Evolutionary conservation across 2,888 invertebrate species (phyloP).

Genomic region (Xanthostigma xanthostigma): DNA sequence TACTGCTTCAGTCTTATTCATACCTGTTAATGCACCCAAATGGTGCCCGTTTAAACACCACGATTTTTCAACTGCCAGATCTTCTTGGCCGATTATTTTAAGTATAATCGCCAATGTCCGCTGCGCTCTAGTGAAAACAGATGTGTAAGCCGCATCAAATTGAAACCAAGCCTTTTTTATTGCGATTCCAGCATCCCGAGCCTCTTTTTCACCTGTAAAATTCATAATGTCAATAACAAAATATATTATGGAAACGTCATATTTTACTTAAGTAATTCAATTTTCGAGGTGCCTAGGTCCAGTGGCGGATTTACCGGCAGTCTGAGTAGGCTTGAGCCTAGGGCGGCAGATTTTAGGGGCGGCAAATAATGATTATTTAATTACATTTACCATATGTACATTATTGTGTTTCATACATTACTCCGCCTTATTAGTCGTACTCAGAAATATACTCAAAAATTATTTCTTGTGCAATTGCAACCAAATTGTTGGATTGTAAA

Average conservation of each 20-base stretch:
- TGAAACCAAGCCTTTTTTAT: conserved; percentile 50
- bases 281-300: neutral
- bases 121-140: conserved; percentile 62
- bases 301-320: neutral
- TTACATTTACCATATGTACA: too few species aligned
- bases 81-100: conserved; percentile 47
- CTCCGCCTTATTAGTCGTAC: too few species aligned
- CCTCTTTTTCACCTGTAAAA: conserved; percentile 46
- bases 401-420: too few species aligned
- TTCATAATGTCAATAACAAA: conserved; percentile 17
- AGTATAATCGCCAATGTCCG: conserved; percentile 54
- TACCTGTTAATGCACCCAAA: conserved; percentile 73
- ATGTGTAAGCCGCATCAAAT: conserved; percentile 71
- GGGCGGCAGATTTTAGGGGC: too few species aligned
- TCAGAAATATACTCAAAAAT: too few species aligned
- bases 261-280: neutral
- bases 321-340: too few species aligned
- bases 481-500: too few species aligned
- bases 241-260: too few species aligned
- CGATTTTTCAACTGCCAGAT: conserved; percentile 50
- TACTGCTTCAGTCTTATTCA: conserved; percentile 73
- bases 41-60: conserved; percentile 82
- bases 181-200: conserved; percentile 53
- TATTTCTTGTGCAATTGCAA: too few species aligned
- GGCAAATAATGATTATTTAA: too few species aligned